Evolutionary conservation across 2,888 invertebrate species (phyloP).

Genomic region (Ephialtes manifestator): DNA sequence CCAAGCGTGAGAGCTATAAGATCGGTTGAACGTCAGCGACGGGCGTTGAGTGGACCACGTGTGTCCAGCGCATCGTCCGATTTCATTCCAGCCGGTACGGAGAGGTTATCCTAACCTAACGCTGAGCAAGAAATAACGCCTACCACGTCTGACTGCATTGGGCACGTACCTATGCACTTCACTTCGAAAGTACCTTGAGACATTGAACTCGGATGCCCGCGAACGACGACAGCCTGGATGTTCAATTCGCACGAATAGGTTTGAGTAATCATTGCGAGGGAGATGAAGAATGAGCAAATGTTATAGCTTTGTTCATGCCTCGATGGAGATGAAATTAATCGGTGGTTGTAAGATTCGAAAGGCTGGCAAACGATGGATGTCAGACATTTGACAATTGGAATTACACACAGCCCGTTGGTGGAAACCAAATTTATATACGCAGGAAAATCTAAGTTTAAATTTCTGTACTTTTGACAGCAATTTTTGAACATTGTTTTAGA

Average conservation of each 20-base stretch:
- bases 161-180: slow-evolving; percentile 30
- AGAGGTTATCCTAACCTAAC: slow-evolving; percentile 45
- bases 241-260: slow-evolving; percentile 27
- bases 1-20: slow-evolving; percentile 34
- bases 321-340: slow-evolving; percentile 4
- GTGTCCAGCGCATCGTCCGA: slow-evolving; percentile 24
- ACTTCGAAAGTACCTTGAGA: slow-evolving; percentile 58
- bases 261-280: background rate
- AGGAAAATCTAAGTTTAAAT: too few relatives aligned
- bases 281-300: background rate
- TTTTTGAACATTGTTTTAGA: too few relatives aligned
- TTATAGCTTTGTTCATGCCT: background rate
- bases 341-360: background rate
- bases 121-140: slow-evolving; percentile 47
- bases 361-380: background rate
- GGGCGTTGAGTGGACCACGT: slow-evolving; percentile 40
- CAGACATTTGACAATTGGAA: too few relatives aligned
- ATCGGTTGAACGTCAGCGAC: slow-evolving; percentile 52
- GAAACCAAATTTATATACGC: too few relatives aligned
- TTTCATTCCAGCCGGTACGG: slow-evolving; percentile 60
- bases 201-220: slow-evolving; percentile 50
- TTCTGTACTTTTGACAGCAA: too few relatives aligned
- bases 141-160: slow-evolving; percentile 61
- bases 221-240: slow-evolving; percentile 22
- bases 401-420: too few relatives aligned